A percentile compares a stretch with the other conserved stretches of the same genome.
These are phyloP conservation scores for Agonopterix subpropinquella DNA, from an alignment of 2,888 invertebrate species.

Conservation along the genomic window DNA sequence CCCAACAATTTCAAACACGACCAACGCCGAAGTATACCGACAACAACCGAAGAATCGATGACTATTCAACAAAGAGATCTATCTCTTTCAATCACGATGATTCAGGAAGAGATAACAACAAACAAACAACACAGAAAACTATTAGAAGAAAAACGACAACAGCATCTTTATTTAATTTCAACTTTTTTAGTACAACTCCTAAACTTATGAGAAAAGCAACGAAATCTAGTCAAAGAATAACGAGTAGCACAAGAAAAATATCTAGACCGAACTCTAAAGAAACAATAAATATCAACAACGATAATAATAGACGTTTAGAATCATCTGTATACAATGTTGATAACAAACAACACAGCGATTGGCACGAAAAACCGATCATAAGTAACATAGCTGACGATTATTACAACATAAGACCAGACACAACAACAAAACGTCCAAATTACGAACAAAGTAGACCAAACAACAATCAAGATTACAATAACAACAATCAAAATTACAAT, in stretches of 20 bases:
- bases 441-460: conserved; percentile 1
- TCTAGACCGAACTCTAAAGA: too few relatives aligned
- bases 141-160: conserved; percentile 15
- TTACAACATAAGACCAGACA: conserved; percentile 3
- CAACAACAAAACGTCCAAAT: not conserved
- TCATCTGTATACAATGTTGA: conserved; percentile 6
- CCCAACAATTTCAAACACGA: conserved; percentile 15
- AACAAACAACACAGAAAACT: conserved; percentile 13
- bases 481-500: conserved; percentile 2
- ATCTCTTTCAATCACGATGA: conserved; percentile 1
- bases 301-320: not conserved
- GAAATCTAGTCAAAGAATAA: conserved; percentile 9
- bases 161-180: conserved; percentile 7
- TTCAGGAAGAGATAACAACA: conserved; percentile 1
- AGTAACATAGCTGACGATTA: conserved; percentile 9
- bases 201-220: conserved; percentile 18
- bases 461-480: conserved; percentile 1
- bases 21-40: conserved; percentile 9
- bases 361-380: conserved; percentile 7
- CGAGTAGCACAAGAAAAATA: not conserved
- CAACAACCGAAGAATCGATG: conserved; percentile 15
- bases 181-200: conserved; percentile 11
- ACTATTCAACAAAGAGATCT: conserved; percentile 10
- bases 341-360: not conserved
- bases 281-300: not conserved